A percentile compares a stretch with the other conserved stretches of the same genome.
Conservation (phyloP, 2,113 vertebrate genomes). For the Rhipidura dahli region DNA sequence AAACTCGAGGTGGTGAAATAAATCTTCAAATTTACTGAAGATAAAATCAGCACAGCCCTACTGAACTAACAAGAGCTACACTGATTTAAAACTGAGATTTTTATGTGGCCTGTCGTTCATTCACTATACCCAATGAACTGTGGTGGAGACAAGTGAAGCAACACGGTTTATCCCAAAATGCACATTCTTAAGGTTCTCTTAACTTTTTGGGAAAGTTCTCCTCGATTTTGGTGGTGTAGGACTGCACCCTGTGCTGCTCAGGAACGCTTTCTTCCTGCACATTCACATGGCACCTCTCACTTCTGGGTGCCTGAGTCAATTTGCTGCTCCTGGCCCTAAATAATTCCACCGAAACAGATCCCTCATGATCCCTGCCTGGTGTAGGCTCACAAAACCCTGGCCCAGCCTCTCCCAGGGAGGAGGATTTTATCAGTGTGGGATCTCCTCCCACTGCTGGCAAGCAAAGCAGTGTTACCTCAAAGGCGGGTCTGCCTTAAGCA, state of each 20-base stretch:
- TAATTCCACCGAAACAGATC: neutral
- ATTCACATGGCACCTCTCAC: neutral
- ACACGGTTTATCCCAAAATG: neutral
- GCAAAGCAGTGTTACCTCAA: neutral
- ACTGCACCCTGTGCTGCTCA: neutral
- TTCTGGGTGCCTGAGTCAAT: neutral
- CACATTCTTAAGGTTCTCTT: accelerated
- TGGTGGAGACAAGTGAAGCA: neutral
- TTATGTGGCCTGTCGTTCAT: neutral
- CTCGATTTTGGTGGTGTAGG: neutral
- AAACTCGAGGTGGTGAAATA: neutral
- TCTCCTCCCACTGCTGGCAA: conserved; percentile 11
- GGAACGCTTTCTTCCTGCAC: neutral
- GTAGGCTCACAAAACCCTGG: neutral
- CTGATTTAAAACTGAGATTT: neutral
- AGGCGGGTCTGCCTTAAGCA: neutral
- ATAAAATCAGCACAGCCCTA: neutral
- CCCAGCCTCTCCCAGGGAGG: neutral
- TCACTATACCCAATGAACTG: neutral
- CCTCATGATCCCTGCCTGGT: neutral
- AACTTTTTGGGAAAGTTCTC: neutral
- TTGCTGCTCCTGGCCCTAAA: neutral
- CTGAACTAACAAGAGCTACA: neutral
- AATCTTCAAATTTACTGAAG: neutral
- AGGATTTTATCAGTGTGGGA: neutral